A percentile compares a stretch with the other conserved stretches of the same genome.
These are phyloP conservation scores for Pitangus sulphuratus DNA, from an alignment of 2,797 vertebrate species.

Conservation along the genomic window DNA sequence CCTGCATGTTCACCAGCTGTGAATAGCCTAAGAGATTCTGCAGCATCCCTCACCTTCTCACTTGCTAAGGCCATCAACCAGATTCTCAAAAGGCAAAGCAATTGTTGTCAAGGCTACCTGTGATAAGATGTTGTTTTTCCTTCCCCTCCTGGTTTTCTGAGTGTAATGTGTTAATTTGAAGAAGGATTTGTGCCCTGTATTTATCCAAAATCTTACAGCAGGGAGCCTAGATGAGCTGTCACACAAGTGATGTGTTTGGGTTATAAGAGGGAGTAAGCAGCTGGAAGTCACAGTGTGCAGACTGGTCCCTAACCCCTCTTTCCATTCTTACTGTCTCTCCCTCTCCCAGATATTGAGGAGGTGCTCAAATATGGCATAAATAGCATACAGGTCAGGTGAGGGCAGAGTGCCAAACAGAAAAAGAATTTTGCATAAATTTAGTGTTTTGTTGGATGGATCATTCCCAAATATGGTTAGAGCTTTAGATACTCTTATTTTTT, in stretches of 20 bases:
- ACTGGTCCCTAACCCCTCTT: neutral
- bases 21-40: neutral
- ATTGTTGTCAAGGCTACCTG: neutral
- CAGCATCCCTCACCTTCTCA: neutral
- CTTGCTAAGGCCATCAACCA: neutral
- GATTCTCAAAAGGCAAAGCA: neutral
- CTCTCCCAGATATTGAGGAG: neutral
- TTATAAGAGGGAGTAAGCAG: neutral
- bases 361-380: neutral
- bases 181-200: neutral
- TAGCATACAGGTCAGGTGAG: neutral
- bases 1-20: neutral
- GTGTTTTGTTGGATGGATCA: neutral
- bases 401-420: neutral
- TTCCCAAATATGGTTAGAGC: neutral
- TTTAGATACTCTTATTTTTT: neutral
- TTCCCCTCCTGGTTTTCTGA: neutral
- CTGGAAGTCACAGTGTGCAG: neutral
- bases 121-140: neutral
- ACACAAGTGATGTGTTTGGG: rapidly evolving
- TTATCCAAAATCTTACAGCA: neutral
- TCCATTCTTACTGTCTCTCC: neutral
- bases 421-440: neutral
- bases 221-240: neutral
- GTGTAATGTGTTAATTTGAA: neutral